Base-by-base conservation (phyloP, 2,113 vertebrate species). In the Dermatemys mawii region DNA sequence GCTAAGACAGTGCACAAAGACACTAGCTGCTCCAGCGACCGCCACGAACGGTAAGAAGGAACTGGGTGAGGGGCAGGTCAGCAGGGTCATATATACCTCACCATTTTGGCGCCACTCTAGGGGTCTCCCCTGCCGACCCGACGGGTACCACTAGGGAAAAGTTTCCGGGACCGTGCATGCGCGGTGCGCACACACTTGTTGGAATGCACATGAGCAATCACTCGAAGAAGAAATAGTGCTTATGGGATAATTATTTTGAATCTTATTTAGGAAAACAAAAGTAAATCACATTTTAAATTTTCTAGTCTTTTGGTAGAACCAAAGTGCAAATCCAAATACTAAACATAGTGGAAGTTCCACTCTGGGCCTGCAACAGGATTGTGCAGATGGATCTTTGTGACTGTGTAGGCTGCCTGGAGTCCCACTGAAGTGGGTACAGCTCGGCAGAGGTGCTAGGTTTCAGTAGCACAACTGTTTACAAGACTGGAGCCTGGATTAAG, bases 261-360 rank as follows among this genome's bases (percentile, higher is more conserved):
- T 84, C 83, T 87, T 96, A 94, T 95, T 97, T 94, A 94, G 90
- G 87, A 97, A 96, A 98, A 97, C 88, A 96, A 88, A 97, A 96
- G 94, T 21, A 53, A 94, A 88, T 49, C 16, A 46, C 60, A 79
- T 41, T 79, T 94, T 76, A 76, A 32, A 84, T 80, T 93, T 91
- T 78, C 22, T 82, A 79, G 84, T 50, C 86, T 83, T 81, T 75
- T 26, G 73, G 80, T 91, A 91, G 35, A 81, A 95, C 21, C n/a
- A 73, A 38, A 73, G 38, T 11, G 5, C 38, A 75, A 49, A 48
- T 90, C 12, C 76, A 91, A 51, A 6, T 89, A 81, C 46, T 70
- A 67, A 89, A 38, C 5, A 92, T 93, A 81, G 54, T 11, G 67
- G 22, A 3, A 67, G 26, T 44, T 94, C 51, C 81, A 90, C 49